Evolutionary conservation across 1,140 invertebrate species (phyloP).

Genomic region (silkworm (Bombyx mori)): ASM3026992v2 NC_085126.1:5041001-5041500

Average conservation of each 20-base stretch:
- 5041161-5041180: slow-evolving; percentile 65
- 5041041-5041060: no score
- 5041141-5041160: slow-evolving; percentile 65
- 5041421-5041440: no score
- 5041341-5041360: no score
- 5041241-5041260: slow-evolving; percentile 35
- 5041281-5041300: no score
- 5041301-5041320: no score
- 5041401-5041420: no score
- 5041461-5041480: no score
- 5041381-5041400: no score
- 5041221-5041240: slow-evolving; percentile 32
- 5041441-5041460: no score
- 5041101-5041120: slow-evolving; percentile 37
- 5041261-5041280: slow-evolving; percentile 24
- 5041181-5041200: slow-evolving; percentile 52
- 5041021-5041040: not conserved
- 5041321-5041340: no score
- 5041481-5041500: no score
- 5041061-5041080: slow-evolving; percentile 3
- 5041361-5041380: no score
- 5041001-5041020: not conserved
- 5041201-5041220: slow-evolving; percentile 33
- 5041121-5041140: slow-evolving; percentile 58
- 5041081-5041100: slow-evolving; percentile 18